Percentiles rank a stretch among this genome's conserved stretches.
Conservation (phyloP, 1,140 invertebrate species). For the Drosophila varians region DNA sequence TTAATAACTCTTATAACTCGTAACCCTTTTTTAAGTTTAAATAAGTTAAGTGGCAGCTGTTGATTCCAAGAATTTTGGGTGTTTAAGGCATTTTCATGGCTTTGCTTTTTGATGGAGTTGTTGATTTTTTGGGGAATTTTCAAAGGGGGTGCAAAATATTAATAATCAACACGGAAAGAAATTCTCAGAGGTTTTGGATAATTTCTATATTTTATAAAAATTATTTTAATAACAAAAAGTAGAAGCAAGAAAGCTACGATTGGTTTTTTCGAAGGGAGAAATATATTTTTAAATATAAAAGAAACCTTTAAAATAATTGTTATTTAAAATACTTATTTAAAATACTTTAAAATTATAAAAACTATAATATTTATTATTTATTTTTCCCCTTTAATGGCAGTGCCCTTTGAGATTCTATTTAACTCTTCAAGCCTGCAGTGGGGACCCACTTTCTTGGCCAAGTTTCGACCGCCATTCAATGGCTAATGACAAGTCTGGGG, state of each 20-base stretch:
- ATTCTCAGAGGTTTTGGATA: neutral
- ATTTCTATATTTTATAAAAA: too few species aligned
- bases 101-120: conserved; percentile 64
- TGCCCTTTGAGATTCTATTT: neutral
- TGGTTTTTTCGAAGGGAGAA: too few species aligned
- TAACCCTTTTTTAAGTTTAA: neutral
- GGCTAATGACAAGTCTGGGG: conserved; percentile 45
- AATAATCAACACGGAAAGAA: neutral
- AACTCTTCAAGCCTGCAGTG: neutral
- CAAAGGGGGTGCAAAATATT: neutral
- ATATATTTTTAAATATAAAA: too few species aligned
- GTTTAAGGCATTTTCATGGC: conserved; percentile 43
- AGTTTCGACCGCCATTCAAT: neutral
- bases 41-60: conserved; percentile 24
- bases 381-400: neutral
- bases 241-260: too few species aligned
- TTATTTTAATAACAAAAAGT: too few species aligned
- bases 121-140: conserved; percentile 30
- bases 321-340: too few species aligned
- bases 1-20: neutral
- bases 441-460: conserved; percentile 24
- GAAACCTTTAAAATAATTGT: too few species aligned
- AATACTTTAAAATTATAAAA: too few species aligned
- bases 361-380: too few species aligned
- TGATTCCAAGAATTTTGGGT: conserved; percentile 41